Conservation (phyloP, 1,140 invertebrate genomes). For the Hycleus phaleratus region DNA sequence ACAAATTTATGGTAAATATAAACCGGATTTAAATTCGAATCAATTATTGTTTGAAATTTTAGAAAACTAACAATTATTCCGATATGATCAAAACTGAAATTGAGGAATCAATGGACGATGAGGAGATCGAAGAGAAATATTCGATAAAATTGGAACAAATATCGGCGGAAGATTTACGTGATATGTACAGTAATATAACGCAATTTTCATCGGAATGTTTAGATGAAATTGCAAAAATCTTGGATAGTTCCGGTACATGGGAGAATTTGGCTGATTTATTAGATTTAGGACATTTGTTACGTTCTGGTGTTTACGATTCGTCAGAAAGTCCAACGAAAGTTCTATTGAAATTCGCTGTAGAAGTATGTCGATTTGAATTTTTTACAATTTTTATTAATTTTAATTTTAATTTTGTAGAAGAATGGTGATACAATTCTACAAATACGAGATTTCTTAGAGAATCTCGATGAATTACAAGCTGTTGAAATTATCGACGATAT, state of each 20-base stretch:
- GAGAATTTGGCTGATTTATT: slow-evolving; percentile 26
- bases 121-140: slow-evolving; percentile 22
- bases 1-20: slow-evolving; percentile 24
- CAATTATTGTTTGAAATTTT: background rate
- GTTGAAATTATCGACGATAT: slow-evolving; percentile 30
- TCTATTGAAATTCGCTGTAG: slow-evolving; percentile 24
- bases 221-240: slow-evolving; percentile 23
- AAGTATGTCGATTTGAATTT: slow-evolving; percentile 17
- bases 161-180: slow-evolving; percentile 17
- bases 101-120: slow-evolving; percentile 23
- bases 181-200: slow-evolving; percentile 17
- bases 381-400: background rate
- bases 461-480: slow-evolving; percentile 29
- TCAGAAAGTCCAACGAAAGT: slow-evolving; percentile 22
- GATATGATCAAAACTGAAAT: slow-evolving; percentile 24
- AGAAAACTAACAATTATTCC: slow-evolving; percentile 13
- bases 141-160: slow-evolving; percentile 17
- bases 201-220: slow-evolving; percentile 24
- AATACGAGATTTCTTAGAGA: slow-evolving; percentile 33
- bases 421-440: slow-evolving; percentile 23
- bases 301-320: slow-evolving; percentile 15
- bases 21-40: background rate
- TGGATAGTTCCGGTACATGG: slow-evolving; percentile 30
- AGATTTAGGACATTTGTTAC: slow-evolving; percentile 28
- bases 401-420: slow-evolving; percentile 17